Conservation (phyloP, 37 sponge, comb jelly and placozoan species). For the Ianthella basta region DNA sequence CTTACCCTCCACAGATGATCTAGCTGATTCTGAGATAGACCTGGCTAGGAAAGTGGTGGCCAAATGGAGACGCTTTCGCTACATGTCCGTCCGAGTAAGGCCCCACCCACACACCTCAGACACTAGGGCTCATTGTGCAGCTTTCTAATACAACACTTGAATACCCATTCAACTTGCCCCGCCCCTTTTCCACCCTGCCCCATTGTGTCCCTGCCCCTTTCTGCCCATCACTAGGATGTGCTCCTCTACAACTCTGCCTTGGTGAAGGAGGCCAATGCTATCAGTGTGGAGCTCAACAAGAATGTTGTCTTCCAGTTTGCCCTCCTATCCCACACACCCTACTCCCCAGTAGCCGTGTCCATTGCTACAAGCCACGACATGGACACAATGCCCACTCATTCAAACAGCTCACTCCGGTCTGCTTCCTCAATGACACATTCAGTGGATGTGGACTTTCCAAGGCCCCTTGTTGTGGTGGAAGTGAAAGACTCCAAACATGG, state of each 20-base stretch:
- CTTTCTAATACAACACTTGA: too few species aligned
- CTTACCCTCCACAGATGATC: slow-evolving; percentile 33
- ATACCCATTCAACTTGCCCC: background rate
- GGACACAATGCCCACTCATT: background rate
- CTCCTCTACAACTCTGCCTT: slow-evolving; percentile 65
- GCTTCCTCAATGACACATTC: background rate
- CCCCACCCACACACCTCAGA: background rate
- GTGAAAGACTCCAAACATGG: slow-evolving; percentile 82
- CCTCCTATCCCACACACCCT: slow-evolving; percentile 82
- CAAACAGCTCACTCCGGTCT: too few species aligned
- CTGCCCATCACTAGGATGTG: slow-evolving; percentile 43
- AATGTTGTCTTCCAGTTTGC: slow-evolving; percentile 84
- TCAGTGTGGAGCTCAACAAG: slow-evolving; percentile 88
- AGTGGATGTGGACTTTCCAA: background rate
- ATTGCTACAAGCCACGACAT: slow-evolving; percentile 61
- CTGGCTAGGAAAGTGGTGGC: slow-evolving; percentile 50
- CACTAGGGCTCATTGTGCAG: too few species aligned
- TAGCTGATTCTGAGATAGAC: slow-evolving; percentile 38
- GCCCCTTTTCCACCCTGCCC: slow-evolving; percentile 8
- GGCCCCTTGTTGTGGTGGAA: slow-evolving; percentile 78
- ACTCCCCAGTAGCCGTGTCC: slow-evolving; percentile 76
- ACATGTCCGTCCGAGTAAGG: slow-evolving; percentile 65
- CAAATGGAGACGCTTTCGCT: slow-evolving; percentile 81
- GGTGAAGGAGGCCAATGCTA: slow-evolving; percentile 93
- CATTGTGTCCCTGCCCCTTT: background rate